phyloP scores from a whole-genome alignment of 2,113 vertebrate species.

The Austrofundulus limnaeus region DNA sequence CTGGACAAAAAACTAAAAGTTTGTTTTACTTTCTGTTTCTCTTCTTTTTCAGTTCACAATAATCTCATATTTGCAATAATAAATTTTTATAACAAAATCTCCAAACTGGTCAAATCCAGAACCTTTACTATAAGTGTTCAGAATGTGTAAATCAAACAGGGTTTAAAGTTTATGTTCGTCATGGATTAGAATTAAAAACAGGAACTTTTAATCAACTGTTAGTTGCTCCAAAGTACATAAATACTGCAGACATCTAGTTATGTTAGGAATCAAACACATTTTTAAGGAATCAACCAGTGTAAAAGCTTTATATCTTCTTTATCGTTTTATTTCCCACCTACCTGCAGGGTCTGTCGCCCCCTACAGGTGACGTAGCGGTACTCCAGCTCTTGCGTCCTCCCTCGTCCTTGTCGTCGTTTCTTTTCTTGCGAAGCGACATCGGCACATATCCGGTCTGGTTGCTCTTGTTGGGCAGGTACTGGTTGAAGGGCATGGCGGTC shows the following conservation, averaged over 20 bases:
- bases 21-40: too few relatives aligned
- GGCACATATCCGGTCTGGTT: conserved; percentile 92
- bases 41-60: not conserved
- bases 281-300: not conserved
- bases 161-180: not conserved
- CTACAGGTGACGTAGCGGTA: conserved; percentile 87
- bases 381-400: conserved; percentile 92
- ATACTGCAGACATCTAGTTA: too few relatives aligned
- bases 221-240: too few relatives aligned
- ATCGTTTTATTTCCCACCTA: conserved; percentile 58
- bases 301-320: not conserved
- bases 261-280: not conserved
- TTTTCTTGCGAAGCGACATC: conserved; percentile 84
- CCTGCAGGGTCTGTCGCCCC: conserved; percentile 91
- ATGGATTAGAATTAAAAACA: too few relatives aligned
- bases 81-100: too few relatives aligned
- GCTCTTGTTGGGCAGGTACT: conserved; percentile 96
- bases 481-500: conserved; percentile 94
- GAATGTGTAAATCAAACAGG: too few relatives aligned
- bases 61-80: not conserved
- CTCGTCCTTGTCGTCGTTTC: conserved; percentile 82
- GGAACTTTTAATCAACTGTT: too few relatives aligned
- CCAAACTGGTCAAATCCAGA: too few relatives aligned
- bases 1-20: too few relatives aligned
- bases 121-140: too few relatives aligned